Evolutionary conservation across 2,113 vertebrate genomes (phyloP), one percentile per base, ranked within the genome.

Genomic region (Brachirus orientalis): DNA sequence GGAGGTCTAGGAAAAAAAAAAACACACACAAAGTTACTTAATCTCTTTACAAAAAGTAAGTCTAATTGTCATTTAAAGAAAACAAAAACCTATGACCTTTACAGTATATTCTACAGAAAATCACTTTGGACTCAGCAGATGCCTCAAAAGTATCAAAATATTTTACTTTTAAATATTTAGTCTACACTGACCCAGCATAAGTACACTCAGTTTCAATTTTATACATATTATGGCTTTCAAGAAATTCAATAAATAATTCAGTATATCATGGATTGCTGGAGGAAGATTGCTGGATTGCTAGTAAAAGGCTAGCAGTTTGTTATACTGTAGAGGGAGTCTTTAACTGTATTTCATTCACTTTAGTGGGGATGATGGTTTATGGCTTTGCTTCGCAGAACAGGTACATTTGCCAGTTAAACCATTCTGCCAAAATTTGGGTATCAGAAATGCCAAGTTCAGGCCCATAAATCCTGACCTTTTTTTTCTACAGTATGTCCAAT

Each of bases 1-100:
- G 98, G 98, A 4, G 98, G 97, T 69, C 98, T 99, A 67, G 58
- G n/a, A n/a, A n/a, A 80, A 35, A n/a, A 38, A 65, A 0, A 77
- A 62, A 51, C 18, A 6, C 28, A 60, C 8, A 0, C 19, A 28
- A 18, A 54, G 6, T 70, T 0, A 8, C 43, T 10, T 43, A 8
- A 44, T 1, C n/a, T n/a, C n/a, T n/a, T n/a, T n/a, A 33, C 8
- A 44, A 28, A 40, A n/a, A n/a, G n/a, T n/a, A n/a, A n/a, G n/a
- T 51, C 4, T 1, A 6, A 3, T 50, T 50, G 7, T 22, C 18
- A 51, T 11, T 12, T n/a, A n/a, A n/a, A n/a, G n/a, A n/a, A n/a
- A n/a, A n/a, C n/a, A n/a, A n/a, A 20, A 12, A 20, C 12, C 9
- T 12, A 28, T n/a, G 1, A 71, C 16, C 22, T 37, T 11, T 45